phyloP scores from a whole-genome alignment of 2,888 invertebrate species.

The Spialia ferax region DNA sequence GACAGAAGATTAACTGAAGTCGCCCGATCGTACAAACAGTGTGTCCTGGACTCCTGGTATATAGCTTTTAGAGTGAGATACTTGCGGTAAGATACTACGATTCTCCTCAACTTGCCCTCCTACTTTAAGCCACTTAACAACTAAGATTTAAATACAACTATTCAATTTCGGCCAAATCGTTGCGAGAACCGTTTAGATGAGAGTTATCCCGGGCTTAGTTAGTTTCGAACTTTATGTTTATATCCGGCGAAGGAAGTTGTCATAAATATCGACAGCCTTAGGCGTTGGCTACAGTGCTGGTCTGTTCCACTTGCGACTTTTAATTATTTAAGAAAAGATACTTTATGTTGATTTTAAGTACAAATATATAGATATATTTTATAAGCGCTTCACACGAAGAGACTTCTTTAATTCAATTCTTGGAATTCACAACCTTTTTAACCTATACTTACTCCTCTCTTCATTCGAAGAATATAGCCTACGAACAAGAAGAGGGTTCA shows the following conservation, averaged over 20 bases:
- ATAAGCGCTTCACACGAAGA: no score
- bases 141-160: slow-evolving; percentile 56
- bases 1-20: not conserved
- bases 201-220: slow-evolving; percentile 70
- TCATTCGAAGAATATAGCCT: no score
- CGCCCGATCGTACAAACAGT: not conserved
- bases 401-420: no score
- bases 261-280: slow-evolving; percentile 72
- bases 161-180: slow-evolving; percentile 70
- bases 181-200: slow-evolving; percentile 70
- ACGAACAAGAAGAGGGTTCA: no score
- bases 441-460: no score
- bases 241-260: slow-evolving; percentile 71
- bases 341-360: no score
- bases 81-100: slow-evolving; percentile 7
- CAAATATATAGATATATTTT: no score
- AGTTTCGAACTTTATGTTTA: slow-evolving; percentile 77
- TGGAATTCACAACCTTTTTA: no score
- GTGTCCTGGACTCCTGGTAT: not conserved
- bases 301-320: not conserved
- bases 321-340: no score
- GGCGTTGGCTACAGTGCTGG: not conserved
- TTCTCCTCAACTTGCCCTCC: not conserved
- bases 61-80: not conserved
- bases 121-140: slow-evolving; percentile 47